Evolutionary conservation across 2,888 invertebrate species (phyloP).

Genomic region (Nipponacmea schrenckii): DNA sequence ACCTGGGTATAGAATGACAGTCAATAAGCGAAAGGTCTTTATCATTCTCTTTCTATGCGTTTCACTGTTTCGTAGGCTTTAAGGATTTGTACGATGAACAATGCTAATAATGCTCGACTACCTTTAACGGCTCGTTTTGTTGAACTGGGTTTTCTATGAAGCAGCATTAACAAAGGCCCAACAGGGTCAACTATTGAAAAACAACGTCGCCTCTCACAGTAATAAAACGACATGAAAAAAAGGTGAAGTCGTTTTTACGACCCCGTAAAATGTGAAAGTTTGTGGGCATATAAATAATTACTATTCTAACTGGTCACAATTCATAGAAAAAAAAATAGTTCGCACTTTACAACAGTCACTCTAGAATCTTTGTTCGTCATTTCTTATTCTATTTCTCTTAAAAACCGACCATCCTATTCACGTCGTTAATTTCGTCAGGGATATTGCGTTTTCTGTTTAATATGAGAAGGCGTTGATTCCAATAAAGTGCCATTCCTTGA

Average conservation of each 20-base stretch:
- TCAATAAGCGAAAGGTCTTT: conserved; percentile 1
- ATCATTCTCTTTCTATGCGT: background rate
- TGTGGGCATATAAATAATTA: background rate
- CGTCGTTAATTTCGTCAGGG: no score
- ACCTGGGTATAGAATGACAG: background rate
- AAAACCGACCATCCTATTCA: no score
- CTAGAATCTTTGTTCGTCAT: no score
- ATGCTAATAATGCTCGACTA: conserved; percentile 5
- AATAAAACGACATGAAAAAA: background rate
- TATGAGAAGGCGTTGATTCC: no score
- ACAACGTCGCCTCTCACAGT: background rate
- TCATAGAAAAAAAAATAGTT: no score
- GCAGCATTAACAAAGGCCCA: background rate
- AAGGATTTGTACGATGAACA: background rate
- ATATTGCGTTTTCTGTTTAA: no score
- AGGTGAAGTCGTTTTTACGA: background rate
- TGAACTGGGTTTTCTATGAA: background rate
- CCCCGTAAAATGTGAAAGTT: background rate
- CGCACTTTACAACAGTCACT: no score
- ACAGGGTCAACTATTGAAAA: conserved; percentile 8
- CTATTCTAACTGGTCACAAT: no score
- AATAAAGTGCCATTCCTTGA: no score
- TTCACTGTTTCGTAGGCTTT: conserved; percentile 6
- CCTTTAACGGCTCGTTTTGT: conserved; percentile 4
- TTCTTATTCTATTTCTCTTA: no score